phyloP scores from a whole-genome alignment of 2,888 invertebrate genomes.

The Laspeyria flexula region DNA sequence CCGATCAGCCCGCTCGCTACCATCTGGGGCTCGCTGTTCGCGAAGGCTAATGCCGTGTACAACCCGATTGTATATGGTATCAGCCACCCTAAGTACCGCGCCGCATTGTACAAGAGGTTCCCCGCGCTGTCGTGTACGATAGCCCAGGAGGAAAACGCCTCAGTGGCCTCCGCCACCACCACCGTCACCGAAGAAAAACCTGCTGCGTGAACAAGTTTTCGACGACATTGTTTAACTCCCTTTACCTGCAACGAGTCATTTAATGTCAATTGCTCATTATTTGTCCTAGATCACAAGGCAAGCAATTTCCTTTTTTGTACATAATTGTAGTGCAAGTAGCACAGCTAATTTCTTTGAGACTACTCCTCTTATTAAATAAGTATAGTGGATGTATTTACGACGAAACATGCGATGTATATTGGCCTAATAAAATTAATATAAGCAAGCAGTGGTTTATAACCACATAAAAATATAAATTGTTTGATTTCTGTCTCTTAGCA shows the following conservation, averaged over 20 bases:
- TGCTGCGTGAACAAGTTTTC: conserved; percentile 77
- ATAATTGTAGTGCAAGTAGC: too few relatives aligned
- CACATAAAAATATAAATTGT: conserved; percentile 48
- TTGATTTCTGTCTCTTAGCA: conserved; percentile 2
- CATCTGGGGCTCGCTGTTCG: conserved; percentile 96
- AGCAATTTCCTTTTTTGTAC: too few relatives aligned
- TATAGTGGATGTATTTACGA: conserved; percentile 59
- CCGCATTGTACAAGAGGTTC: conserved; percentile 91
- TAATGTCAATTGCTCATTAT: too few relatives aligned
- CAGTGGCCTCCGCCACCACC: conserved; percentile 89
- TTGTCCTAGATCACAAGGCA: too few relatives aligned
- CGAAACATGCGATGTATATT: conserved; percentile 70
- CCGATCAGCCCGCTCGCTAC: conserved; percentile 92
- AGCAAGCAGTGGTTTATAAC: conserved; percentile 73
- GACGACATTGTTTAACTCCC: background rate
- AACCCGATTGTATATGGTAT: conserved; percentile 97
- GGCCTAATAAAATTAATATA: conserved; percentile 62
- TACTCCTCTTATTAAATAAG: conserved; percentile 72
- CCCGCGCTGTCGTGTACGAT: conserved; percentile 90
- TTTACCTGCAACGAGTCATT: background rate
- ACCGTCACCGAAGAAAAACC: conserved; percentile 89
- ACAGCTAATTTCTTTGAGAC: conserved; percentile 65
- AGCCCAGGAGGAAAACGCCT: conserved; percentile 86
- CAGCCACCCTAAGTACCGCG: conserved; percentile 93
- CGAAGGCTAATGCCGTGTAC: conserved; percentile 96